phyloP scores from a whole-genome alignment of 2,888 invertebrate species.

The Dryomyza anilis region DNA sequence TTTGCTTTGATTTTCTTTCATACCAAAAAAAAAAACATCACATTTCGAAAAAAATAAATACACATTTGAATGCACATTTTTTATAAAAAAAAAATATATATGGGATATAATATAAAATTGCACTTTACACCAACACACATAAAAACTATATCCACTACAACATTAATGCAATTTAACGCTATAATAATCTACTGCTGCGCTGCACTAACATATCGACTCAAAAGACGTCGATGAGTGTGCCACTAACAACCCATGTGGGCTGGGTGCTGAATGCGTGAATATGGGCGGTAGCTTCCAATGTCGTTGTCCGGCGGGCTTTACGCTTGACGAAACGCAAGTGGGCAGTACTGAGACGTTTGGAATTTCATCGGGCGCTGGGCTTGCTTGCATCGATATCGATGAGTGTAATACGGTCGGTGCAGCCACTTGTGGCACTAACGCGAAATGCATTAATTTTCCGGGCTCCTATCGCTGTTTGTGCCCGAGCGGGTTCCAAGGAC shows the following conservation, averaged over 20 bases:
- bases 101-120: not conserved
- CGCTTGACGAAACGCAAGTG: constrained; percentile 57
- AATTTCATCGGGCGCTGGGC: constrained; percentile 54
- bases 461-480: constrained; percentile 80
- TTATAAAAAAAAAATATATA: not conserved
- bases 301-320: constrained; percentile 74
- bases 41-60: not conserved
- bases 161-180: not conserved
- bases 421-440: constrained; percentile 76
- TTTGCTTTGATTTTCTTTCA: constrained; percentile 12
- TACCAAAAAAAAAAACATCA: constrained; percentile 18
- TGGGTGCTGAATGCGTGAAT: constrained; percentile 75
- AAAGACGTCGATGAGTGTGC: constrained; percentile 76
- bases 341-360: constrained; percentile 17
- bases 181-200: not conserved
- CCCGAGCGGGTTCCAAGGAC: constrained; percentile 76
- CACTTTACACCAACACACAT: constrained; percentile 14
- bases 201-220: constrained; percentile 10
- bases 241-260: constrained; percentile 69
- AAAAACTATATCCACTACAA: not conserved
- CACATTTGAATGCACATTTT: not conserved
- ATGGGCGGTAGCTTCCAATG: constrained; percentile 77
- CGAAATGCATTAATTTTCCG: constrained; percentile 80
- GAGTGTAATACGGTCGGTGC: constrained; percentile 76
- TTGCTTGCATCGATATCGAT: constrained; percentile 75